Conservation (phyloP, 2,113 vertebrate species). For the Platichthys flesus region DNA sequence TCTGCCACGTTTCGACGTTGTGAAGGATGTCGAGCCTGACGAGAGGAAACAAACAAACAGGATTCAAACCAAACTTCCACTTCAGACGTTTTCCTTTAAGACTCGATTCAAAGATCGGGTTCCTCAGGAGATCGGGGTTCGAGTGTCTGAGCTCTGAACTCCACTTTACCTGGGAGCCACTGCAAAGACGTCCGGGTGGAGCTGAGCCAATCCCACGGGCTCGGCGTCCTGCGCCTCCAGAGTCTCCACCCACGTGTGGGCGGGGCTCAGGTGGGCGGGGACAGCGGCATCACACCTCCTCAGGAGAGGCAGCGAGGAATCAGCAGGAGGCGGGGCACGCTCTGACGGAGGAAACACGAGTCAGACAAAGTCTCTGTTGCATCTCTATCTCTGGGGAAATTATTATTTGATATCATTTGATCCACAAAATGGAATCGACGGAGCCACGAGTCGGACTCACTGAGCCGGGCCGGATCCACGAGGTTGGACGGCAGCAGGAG, state of each 20-base stretch:
- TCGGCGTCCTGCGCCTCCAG: slow-evolving; percentile 77
- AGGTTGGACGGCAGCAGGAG: slow-evolving; percentile 81
- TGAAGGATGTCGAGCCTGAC: slow-evolving; percentile 88
- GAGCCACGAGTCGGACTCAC: slow-evolving; percentile 50
- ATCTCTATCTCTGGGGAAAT: no score
- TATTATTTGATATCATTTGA: no score
- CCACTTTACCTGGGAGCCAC: slow-evolving; percentile 83
- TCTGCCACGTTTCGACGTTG: slow-evolving; percentile 88
- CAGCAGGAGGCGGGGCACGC: slow-evolving; percentile 50
- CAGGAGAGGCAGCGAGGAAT: slow-evolving; percentile 80
- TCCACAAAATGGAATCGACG: neutral
- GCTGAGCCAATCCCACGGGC: slow-evolving; percentile 83
- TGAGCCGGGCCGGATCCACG: slow-evolving; percentile 68
- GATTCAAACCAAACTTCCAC: no score
- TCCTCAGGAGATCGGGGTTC: no score
- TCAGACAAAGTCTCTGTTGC: neutral
- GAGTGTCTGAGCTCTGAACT: neutral
- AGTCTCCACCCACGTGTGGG: slow-evolving; percentile 87
- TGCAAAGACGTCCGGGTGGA: slow-evolving; percentile 91
- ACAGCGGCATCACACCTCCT: slow-evolving; percentile 78
- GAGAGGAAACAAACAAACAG: neutral
- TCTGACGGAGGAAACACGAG: slow-evolving; percentile 49
- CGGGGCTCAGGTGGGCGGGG: slow-evolving; percentile 75
- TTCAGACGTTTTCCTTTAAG: no score
- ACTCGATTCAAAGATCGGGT: no score